Percentiles rank a stretch among this genome's conserved stretches.
These are phyloP conservation scores for Drosophila quadrilineata DNA, from an alignment of 1,140 invertebrate genomes.

Conservation along the genomic window DNA sequence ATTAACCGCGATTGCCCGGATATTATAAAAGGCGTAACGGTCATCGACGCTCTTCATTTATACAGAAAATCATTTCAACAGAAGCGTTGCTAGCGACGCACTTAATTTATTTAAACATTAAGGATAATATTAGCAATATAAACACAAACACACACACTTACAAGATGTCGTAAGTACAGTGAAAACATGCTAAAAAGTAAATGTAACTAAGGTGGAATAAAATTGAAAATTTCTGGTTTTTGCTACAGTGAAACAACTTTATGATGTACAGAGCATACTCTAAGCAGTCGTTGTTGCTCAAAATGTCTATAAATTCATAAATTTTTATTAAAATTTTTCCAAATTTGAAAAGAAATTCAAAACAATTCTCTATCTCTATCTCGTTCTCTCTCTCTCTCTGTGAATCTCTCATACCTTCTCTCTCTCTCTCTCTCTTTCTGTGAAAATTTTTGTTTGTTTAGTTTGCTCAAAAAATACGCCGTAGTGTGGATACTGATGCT, in stretches of 20 bases:
- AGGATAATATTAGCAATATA: conserved; percentile 23
- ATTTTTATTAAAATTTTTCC: too few relatives aligned
- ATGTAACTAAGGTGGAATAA: background rate
- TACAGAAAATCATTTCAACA: background rate
- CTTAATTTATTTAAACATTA: conserved; percentile 20
- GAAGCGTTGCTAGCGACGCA: conserved; percentile 11
- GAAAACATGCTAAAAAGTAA: too few relatives aligned
- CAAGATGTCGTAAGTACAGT: conserved; percentile 60
- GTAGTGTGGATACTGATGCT: conserved; percentile 58
- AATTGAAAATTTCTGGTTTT: too few relatives aligned
- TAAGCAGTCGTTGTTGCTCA: too few relatives aligned
- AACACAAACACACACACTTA: too few relatives aligned
- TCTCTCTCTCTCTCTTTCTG: background rate
- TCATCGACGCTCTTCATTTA: background rate
- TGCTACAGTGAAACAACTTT: too few relatives aligned
- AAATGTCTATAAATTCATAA: too few relatives aligned
- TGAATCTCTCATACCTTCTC: background rate
- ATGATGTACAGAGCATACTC: too few relatives aligned
- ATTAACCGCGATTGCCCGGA: background rate
- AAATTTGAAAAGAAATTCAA: too few relatives aligned
- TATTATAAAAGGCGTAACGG: background rate
- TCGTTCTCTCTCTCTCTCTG: too few relatives aligned
- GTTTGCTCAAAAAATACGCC: conserved; percentile 53
- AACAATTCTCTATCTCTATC: too few relatives aligned
- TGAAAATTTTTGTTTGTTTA: background rate